These are phyloP conservation scores for Notodonta ziczac DNA, from an alignment of 2,888 invertebrate genomes.

Conservation along the genomic window DNA sequence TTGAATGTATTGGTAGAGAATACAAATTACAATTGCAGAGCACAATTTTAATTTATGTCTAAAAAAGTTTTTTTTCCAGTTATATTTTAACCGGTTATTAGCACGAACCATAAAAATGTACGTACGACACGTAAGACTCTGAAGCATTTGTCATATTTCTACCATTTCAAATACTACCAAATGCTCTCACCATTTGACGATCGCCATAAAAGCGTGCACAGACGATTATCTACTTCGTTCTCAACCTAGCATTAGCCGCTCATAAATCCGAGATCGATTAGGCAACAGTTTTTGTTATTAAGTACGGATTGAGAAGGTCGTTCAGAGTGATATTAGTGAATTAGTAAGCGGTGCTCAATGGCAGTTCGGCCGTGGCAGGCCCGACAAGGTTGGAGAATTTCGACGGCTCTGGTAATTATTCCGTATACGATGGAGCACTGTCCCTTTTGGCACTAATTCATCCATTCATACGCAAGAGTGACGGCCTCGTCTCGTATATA, in stretches of 20 bases:
- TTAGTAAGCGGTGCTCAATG: constrained; percentile 51
- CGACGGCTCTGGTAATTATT: constrained; percentile 54
- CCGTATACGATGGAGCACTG: constrained; percentile 36
- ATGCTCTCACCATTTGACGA: neutral
- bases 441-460: constrained; percentile 27
- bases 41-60: too few relatives aligned
- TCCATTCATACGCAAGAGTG: constrained; percentile 24
- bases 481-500: constrained; percentile 23
- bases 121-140: too few relatives aligned
- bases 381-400: constrained; percentile 54
- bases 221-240: constrained; percentile 24
- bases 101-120: too few relatives aligned
- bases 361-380: constrained; percentile 42
- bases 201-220: constrained; percentile 5
- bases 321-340: constrained; percentile 41
- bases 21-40: too few relatives aligned
- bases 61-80: too few relatives aligned
- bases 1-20: too few relatives aligned
- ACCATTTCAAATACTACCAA: too few relatives aligned
- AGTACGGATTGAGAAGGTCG: constrained; percentile 43
- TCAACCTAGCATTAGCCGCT: constrained; percentile 27
- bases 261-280: constrained; percentile 37
- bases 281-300: constrained; percentile 36
- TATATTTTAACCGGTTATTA: too few relatives aligned
- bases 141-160: too few relatives aligned